Percentiles rank a stretch among this genome's conserved stretches.
Conservation (phyloP, 2,888 invertebrate genomes). For the Elysia crispata region DNA sequence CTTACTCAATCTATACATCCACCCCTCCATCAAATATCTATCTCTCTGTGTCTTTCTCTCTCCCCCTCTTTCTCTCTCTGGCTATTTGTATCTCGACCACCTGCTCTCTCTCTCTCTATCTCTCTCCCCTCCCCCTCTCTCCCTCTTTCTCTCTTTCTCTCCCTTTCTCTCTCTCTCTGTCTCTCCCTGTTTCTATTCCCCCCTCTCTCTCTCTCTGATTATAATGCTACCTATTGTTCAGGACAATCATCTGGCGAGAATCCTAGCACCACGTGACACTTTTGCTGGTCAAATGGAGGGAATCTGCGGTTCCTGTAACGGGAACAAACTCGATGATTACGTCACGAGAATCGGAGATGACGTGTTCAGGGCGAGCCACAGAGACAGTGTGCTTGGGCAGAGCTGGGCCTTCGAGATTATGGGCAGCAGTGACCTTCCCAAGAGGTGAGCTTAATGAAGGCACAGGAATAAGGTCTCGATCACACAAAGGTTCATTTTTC, state of each 20-base stretch:
- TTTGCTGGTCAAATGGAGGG: slow-evolving; percentile 11
- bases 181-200: not conserved
- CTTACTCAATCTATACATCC: too few relatives aligned
- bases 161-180: too few relatives aligned
- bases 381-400: slow-evolving; percentile 14
- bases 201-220: not conserved
- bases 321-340: not conserved
- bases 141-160: too few relatives aligned
- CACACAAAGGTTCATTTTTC: too few relatives aligned
- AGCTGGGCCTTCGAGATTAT: not conserved
- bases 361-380: not conserved
- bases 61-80: not conserved
- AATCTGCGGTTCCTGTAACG: slow-evolving; percentile 19
- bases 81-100: not conserved
- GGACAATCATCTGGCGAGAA: slow-evolving; percentile 7
- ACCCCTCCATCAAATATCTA: not conserved
- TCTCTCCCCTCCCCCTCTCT: too few relatives aligned
- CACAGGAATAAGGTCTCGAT: too few relatives aligned
- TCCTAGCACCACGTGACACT: not conserved
- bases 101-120: not conserved
- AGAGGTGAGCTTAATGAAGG: too few relatives aligned
- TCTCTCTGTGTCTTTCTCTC: not conserved
- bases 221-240: not conserved
- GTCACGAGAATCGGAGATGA: not conserved
- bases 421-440: slow-evolving; percentile 1